These are phyloP conservation scores for Drosophila peninsularis DNA, from an alignment of 2,888 invertebrate genomes.

Conservation along the genomic window DNA sequence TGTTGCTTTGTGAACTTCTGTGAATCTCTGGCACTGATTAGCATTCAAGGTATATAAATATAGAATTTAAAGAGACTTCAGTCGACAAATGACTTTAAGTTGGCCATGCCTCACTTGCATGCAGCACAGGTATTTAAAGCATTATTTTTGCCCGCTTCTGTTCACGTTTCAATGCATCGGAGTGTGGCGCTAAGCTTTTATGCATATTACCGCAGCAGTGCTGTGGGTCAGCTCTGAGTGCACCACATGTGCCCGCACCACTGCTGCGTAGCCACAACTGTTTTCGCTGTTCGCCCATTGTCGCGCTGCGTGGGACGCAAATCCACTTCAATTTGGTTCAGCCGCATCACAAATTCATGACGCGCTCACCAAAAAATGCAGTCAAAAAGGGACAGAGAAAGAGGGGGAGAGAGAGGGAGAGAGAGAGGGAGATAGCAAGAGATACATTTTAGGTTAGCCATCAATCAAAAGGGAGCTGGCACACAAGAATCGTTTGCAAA, in stretches of 20 bases:
- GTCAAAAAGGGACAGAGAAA: constrained; percentile 5
- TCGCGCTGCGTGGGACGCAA: constrained; percentile 32
- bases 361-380: constrained; percentile 64
- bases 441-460: constrained; percentile 46
- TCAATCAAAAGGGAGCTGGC: constrained; percentile 63
- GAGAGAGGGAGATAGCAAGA: not conserved
- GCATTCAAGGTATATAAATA: not conserved
- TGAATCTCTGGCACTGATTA: not conserved
- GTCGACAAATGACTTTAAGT: too few relatives aligned
- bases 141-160: constrained; percentile 8
- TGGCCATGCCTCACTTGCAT: too few relatives aligned
- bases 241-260: constrained; percentile 12
- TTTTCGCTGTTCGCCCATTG: constrained; percentile 20
- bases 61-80: too few relatives aligned
- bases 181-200: not conserved
- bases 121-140: constrained; percentile 7
- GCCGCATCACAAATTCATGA: constrained; percentile 73
- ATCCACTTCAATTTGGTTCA: constrained; percentile 71
- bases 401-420: not conserved
- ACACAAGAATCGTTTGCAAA: constrained; percentile 30
- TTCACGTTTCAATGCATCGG: not conserved
- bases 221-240: constrained; percentile 11
- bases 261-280: constrained; percentile 25
- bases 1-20: not conserved
- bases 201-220: constrained; percentile 10